Evolutionary conservation across 2,113 vertebrate genomes (phyloP), one percentile per base, ranked within the genome.

Genomic region (Puffinus mauretanicus): DNA sequence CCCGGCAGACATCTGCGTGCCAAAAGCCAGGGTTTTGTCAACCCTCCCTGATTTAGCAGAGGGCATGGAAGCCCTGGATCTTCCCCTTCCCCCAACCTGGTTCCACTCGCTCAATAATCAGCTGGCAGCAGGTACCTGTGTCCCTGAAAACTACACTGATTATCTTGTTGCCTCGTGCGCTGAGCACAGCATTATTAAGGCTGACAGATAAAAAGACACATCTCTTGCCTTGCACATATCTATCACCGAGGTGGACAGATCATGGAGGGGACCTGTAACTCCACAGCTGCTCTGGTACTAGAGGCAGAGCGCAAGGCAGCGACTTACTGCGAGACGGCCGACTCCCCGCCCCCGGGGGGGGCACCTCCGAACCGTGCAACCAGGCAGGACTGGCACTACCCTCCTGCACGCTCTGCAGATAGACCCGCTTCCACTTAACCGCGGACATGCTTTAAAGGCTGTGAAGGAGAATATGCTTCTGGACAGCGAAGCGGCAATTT

Each of bases 291-390:
- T 86, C n/a, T 26, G 21, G 20, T 44, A 32, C 36, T 19, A 16
- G 20, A 76, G n/a, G 40, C 27, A 71, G 16, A 82, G 73, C 1
- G 2, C 20, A 65, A 70, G 82, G n/a, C 19, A 62, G 21, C 0
- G 10, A n/a, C 27, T 32, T 46, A 49, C 12, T 47, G 16, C 30
- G 29, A 55, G 19, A 40, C 19, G 0, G 2, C 34, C 40, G 36
- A 42, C 6, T 21, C 4, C 7, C 10, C 25, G 4, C 17, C 13
- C 7, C 47, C 8, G 0, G 16, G 16, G 21, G 18, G 13, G 25
- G 13, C 34, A 54, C 16, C 34, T 34, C 54, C 7, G 1, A 69
- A 40, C 46, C 7, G 2, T 5, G 9, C 40, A 16, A 15, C 34
- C 10, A 62, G 26, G 30, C 46, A 92, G 83, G 27, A 51, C 7